A percentile compares a stretch with the other conserved stretches of the same genome.
phyloP scores from a whole-genome alignment of 2,797 vertebrate species.

The Tadarida brasiliensis region DNA sequence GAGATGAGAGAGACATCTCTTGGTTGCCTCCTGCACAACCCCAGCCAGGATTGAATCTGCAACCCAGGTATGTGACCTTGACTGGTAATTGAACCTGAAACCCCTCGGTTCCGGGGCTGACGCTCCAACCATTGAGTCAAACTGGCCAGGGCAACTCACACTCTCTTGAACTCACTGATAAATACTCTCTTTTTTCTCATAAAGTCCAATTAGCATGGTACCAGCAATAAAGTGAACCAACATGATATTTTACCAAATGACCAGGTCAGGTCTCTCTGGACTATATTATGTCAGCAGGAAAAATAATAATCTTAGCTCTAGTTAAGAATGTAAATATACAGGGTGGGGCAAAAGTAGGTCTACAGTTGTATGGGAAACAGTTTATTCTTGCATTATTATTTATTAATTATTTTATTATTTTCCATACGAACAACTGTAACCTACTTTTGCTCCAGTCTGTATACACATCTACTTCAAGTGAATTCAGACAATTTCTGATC shows the following conservation, averaged over 20 bases:
- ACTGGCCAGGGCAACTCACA: neutral
- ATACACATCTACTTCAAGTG: neutral
- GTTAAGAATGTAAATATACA: neutral
- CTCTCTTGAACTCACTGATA: neutral
- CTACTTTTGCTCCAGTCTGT: neutral
- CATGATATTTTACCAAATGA: neutral
- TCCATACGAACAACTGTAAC: neutral
- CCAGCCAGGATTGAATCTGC: no score
- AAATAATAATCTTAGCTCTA: conserved; percentile 1
- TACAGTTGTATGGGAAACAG: neutral
- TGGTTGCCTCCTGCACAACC: no score
- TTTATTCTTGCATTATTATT: neutral
- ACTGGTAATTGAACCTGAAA: no score
- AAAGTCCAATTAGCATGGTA: neutral
- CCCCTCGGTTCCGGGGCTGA: no score
- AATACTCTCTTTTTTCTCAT: neutral
- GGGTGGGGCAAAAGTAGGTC: neutral
- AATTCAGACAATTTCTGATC: conserved; percentile 17
- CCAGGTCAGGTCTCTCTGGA: neutral
- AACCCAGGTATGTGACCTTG: no score
- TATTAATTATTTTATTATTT: neutral
- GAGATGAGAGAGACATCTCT: no score
- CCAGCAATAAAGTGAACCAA: neutral
- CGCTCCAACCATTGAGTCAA: no score
- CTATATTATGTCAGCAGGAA: neutral